Evolutionary conservation across 2,888 invertebrate genomes (phyloP), one percentile per base, ranked within the genome.

Genomic region (Selenia dentaria): DNA sequence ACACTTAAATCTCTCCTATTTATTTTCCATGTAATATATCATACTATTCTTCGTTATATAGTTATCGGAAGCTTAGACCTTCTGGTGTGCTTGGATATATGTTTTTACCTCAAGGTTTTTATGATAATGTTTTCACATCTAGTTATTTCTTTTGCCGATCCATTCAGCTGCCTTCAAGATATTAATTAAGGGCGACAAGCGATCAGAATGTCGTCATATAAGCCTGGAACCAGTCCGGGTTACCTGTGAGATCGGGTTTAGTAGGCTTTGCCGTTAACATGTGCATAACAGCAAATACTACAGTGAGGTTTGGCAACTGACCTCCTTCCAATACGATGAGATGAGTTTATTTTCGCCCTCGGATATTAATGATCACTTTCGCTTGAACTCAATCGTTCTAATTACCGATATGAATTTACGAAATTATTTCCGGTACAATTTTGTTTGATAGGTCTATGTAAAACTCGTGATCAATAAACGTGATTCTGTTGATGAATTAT

Each of bases 331-430:
- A 59, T 55, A 55, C 64, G 54, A 51, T 50, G 43, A 51, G 58
- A 67, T 62, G 65, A 57, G 60, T 70, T 70, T 70, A 69, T 66
- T 68, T 64, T 64, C 50, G 59, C 62, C 51, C 60, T 57, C 43
- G 34, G 27, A 39, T 54, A 49, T 52, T 59, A 58, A 58, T 50
- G 55, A 37, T 50, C 54, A 48, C 54, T 59, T 58, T 54, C 48
- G 50, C 48, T 43, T 20, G 47, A 53, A 54, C 38, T 49, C 37
- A 44, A 29, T 52, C 31, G 25, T 22, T 48, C 47, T 59, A 53
- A 57, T 54, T 54, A 44, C 49, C 37, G 33, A 18, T 44, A 45
- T 47, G 40, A 51, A 46, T 50, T 48, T 35, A 42, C 45, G 38
- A 51, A 46, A 52, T 48, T 37, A 58, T 58, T 52, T 56, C 56